These are phyloP conservation scores for Deroplatys truncata DNA, from an alignment of 2,888 invertebrate species.

Conservation along the genomic window DNA sequence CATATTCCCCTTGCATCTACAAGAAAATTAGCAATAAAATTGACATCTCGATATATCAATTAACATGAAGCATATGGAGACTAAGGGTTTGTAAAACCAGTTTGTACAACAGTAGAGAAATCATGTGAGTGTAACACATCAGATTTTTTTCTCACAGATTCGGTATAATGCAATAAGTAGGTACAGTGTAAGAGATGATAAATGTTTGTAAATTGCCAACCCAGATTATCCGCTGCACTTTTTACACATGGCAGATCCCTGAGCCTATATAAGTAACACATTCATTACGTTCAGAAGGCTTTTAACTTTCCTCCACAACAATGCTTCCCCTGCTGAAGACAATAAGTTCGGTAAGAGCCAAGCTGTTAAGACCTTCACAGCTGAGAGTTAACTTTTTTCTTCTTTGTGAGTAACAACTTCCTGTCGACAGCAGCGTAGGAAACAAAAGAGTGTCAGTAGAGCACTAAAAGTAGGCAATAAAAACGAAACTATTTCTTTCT, in stretches of 20 bases:
- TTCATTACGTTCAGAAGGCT: not conserved
- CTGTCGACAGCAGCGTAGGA: not conserved
- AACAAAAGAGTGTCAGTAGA: not conserved
- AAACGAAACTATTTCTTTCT: not conserved
- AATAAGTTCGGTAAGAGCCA: not conserved
- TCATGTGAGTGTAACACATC: too few species aligned
- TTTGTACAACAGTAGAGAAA: too few species aligned
- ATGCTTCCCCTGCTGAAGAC: not conserved
- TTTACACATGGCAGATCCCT: not conserved
- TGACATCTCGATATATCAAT: too few species aligned
- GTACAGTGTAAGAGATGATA: too few species aligned
- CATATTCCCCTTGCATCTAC: too few species aligned
- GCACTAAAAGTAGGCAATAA: not conserved
- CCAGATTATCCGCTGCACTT: too few species aligned
- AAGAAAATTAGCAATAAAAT: too few species aligned
- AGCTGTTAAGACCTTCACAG: not conserved
- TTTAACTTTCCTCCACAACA: not conserved
- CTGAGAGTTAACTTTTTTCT: not conserved
- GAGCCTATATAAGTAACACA: not conserved
- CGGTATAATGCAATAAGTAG: too few species aligned
- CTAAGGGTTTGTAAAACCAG: too few species aligned
- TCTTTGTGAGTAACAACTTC: not conserved
- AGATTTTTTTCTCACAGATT: too few species aligned
- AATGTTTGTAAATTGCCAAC: too few species aligned
- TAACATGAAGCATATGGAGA: too few species aligned